Percentiles rank a stretch among this genome's conserved stretches.
phyloP scores from a whole-genome alignment of 2,113 vertebrate genomes.

The Mustelus asterias region DNA sequence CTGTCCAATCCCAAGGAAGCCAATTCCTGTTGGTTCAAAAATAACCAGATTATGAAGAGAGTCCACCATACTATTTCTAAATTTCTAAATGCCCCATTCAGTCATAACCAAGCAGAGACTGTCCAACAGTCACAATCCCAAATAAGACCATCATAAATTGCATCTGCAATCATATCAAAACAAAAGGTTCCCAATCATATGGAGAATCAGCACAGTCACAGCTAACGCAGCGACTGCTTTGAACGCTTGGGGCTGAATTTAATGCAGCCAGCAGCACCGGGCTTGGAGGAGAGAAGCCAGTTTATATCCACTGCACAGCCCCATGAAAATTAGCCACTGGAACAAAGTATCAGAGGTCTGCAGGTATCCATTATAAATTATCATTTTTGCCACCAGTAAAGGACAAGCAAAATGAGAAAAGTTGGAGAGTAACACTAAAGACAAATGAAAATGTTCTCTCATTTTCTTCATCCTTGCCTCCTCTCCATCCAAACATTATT shows the following conservation, averaged over 20 bases:
- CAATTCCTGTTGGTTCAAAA: constrained; percentile 68
- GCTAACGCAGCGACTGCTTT: background rate
- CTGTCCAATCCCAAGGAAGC: constrained; percentile 94
- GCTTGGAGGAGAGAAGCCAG: background rate
- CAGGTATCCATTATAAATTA: background rate
- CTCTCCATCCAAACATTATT: background rate
- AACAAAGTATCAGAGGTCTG: background rate
- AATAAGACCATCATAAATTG: background rate
- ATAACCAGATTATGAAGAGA: background rate
- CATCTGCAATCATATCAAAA: background rate
- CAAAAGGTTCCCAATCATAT: background rate
- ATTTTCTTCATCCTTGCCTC: background rate
- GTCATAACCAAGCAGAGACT: background rate
- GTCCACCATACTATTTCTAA: background rate
- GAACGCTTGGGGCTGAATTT: background rate
- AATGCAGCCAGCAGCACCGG: background rate
- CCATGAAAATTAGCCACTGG: background rate
- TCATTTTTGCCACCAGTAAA: background rate
- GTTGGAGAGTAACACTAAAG: too few relatives aligned
- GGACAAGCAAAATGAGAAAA: background rate
- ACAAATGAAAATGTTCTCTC: background rate
- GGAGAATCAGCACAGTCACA: background rate
- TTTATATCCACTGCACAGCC: background rate
- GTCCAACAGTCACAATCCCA: background rate
- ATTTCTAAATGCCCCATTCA: background rate